Conservation (phyloP, 2,113 vertebrate genomes). For the Neotragus moschatus region DNA sequence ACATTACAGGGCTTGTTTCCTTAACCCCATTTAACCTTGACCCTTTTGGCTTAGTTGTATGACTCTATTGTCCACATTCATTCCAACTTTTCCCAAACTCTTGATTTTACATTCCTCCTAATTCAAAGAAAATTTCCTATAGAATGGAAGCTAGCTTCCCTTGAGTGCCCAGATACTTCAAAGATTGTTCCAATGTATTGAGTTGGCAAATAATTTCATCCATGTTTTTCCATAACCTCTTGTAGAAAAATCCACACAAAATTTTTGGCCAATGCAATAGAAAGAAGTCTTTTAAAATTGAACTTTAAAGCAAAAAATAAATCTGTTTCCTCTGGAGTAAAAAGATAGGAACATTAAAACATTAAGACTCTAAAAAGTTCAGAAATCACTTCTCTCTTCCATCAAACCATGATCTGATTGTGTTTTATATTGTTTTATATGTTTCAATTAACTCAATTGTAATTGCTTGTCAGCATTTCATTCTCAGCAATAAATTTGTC, state of each 20-base stretch:
- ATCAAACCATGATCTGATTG: neutral
- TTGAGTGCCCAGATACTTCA: neutral
- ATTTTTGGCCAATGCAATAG: neutral
- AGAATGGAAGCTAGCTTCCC: neutral
- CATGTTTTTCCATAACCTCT: neutral
- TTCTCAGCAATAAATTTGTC: slow-evolving; percentile 62
- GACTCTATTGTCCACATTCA: neutral
- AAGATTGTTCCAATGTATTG: neutral
- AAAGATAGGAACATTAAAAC: neutral
- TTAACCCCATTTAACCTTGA: neutral
- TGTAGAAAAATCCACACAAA: neutral
- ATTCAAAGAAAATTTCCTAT: neutral
- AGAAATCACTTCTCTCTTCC: slow-evolving; percentile 20
- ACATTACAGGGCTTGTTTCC: neutral
- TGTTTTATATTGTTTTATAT: slow-evolving; percentile 61
- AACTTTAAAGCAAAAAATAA: neutral
- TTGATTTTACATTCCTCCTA: neutral
- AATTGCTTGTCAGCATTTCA: slow-evolving; percentile 62
- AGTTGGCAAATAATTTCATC: neutral
- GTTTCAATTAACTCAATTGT: slow-evolving; percentile 64
- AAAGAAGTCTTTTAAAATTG: neutral
- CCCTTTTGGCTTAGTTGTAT: neutral
- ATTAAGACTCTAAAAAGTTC: slow-evolving; percentile 22
- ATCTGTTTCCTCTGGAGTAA: neutral
- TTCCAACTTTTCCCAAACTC: neutral